Conservation (phyloP, 1,140 invertebrate genomes). For the Limonius californicus region DNA sequence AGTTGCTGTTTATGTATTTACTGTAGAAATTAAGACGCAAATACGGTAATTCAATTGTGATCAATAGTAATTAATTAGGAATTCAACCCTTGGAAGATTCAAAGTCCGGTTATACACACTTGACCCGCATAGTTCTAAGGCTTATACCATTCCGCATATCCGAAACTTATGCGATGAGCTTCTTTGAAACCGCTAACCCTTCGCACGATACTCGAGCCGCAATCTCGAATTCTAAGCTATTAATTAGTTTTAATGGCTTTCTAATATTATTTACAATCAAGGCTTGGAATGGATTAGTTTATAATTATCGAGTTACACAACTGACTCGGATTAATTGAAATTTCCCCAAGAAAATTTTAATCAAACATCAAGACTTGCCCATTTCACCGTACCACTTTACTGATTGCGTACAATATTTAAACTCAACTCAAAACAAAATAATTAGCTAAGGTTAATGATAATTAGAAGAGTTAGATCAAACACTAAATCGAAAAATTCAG, state of each 20-base stretch:
- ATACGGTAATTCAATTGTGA: slow-evolving; percentile 1
- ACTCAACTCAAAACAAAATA: too few species aligned
- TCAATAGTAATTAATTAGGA: slow-evolving; percentile 13
- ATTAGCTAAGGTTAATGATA: too few species aligned
- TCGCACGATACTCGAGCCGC: background rate
- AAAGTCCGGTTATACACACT: slow-evolving; percentile 9
- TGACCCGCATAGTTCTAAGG: background rate
- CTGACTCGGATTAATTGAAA: background rate
- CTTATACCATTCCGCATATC: background rate
- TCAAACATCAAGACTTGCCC: background rate
- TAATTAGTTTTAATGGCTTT: slow-evolving; percentile 10
- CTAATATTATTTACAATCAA: slow-evolving; percentile 9
- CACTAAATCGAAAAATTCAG: too few species aligned
- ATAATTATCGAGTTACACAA: slow-evolving; percentile 8
- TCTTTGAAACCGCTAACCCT: slow-evolving; percentile 1
- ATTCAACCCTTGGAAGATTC: slow-evolving; percentile 12
- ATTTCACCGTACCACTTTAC: too few species aligned
- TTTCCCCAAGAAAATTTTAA: background rate
- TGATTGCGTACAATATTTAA: too few species aligned
- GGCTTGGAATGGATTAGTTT: slow-evolving; percentile 4
- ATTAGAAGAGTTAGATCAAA: too few species aligned
- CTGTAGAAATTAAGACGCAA: background rate
- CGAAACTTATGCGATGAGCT: slow-evolving; percentile 7
- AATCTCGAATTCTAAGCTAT: slow-evolving; percentile 2
- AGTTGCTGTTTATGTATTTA: background rate